phyloP scores from a whole-genome alignment of 2,888 invertebrate species.

The Artemia sinica region DNA sequence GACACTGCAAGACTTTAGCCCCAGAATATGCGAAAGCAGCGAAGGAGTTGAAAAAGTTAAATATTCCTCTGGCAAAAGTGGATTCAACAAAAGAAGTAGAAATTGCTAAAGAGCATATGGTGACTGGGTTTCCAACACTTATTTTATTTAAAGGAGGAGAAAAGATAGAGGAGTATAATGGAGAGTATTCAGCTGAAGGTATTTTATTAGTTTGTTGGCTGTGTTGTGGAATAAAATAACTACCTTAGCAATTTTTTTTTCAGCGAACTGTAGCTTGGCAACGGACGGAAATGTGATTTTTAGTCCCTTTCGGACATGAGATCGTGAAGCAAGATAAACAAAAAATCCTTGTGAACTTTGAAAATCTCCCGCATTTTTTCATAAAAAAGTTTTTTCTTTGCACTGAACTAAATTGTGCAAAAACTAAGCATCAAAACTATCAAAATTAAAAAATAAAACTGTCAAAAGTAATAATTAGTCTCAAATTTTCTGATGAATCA shows the following conservation, averaged over 20 bases:
- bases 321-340: too few species aligned
- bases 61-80: conserved; percentile 35
- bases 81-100: conserved; percentile 36
- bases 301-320: too few species aligned
- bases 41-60: conserved; percentile 30
- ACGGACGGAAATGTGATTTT: not conserved
- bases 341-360: too few species aligned
- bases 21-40: conserved; percentile 41
- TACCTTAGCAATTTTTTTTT: too few species aligned
- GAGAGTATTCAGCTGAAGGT: conserved; percentile 32
- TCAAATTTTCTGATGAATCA: too few species aligned
- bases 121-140: conserved; percentile 39
- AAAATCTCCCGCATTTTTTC: too few species aligned
- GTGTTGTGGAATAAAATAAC: too few species aligned
- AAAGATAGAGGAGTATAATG: conserved; percentile 33
- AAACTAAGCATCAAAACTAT: too few species aligned
- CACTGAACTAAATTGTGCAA: too few species aligned
- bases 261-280: not conserved
- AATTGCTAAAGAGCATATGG: conserved; percentile 33
- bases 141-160: conserved; percentile 37
- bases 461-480: too few species aligned
- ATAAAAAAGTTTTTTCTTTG: too few species aligned
- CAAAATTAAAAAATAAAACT: too few species aligned
- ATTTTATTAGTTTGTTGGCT: conserved; percentile 20
- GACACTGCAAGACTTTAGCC: conserved; percentile 40